A percentile compares a stretch with the other conserved stretches of the same genome.
Evolutionary conservation across 2,797 vertebrate species (phyloP).

Genomic region (Lepilemur ruficaudatus): DNA sequence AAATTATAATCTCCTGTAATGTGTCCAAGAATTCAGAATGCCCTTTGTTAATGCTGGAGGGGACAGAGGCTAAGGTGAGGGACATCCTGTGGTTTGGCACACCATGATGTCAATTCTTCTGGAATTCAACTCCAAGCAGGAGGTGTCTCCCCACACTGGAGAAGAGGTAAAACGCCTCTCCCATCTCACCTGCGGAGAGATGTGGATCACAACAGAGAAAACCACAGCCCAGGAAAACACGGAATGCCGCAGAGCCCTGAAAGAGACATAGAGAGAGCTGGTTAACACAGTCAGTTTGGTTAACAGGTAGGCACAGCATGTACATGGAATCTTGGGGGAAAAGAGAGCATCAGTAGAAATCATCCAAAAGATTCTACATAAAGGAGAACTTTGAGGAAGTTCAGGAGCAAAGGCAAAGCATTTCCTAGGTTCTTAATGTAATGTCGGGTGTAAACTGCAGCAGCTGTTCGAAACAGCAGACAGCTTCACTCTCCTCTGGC

Average conservation of each 20-base stretch:
- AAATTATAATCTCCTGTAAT: background rate
- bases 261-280: background rate
- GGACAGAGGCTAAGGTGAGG: background rate
- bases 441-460: too few relatives aligned
- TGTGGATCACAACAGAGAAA: background rate
- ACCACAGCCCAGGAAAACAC: background rate
- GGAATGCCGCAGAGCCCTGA: background rate
- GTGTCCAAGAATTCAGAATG: background rate
- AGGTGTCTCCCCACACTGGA: background rate
- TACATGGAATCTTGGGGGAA: background rate
- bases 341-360: background rate
- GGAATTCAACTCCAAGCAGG: background rate
- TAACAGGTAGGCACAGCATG: background rate
- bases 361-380: background rate
- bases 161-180: background rate
- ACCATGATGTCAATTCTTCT: background rate
- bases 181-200: background rate
- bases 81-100: background rate
- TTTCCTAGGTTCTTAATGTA: background rate
- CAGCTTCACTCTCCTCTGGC: background rate
- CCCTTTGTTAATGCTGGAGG: background rate
- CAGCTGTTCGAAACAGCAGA: background rate
- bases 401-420: background rate
- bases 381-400: background rate
- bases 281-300: background rate